Percentiles rank a stretch among this genome's conserved stretches.
Evolutionary conservation across 2,113 vertebrate genomes (phyloP).

Genomic region (Clarias gariepinus): DNA sequence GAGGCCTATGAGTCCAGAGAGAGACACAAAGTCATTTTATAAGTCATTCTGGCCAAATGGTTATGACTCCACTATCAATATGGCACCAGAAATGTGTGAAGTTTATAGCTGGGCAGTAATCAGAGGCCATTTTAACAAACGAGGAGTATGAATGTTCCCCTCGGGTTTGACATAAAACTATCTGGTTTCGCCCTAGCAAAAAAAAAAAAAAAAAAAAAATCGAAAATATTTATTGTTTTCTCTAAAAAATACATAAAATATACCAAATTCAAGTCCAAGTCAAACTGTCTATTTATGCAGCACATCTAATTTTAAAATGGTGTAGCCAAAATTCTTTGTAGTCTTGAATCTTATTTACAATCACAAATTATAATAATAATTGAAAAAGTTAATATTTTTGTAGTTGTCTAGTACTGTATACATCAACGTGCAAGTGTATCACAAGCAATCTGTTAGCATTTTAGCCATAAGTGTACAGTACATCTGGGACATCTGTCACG

Average conservation of each 20-base stretch:
- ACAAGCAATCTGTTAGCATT: background rate
- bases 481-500: background rate
- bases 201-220: background rate
- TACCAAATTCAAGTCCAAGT: background rate
- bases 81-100: background rate
- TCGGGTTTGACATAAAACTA: background rate
- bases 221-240: background rate
- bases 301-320: background rate
- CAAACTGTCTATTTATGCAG: background rate
- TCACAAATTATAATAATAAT: background rate
- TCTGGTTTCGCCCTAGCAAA: background rate
- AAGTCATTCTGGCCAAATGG: background rate
- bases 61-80: background rate
- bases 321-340: background rate
- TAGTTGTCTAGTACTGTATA: background rate
- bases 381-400: background rate
- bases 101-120: background rate
- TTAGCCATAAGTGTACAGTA: background rate
- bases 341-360: background rate
- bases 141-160: background rate
- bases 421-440: background rate
- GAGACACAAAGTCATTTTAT: slow-evolving; percentile 1
- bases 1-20: background rate
- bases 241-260: background rate
- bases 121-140: background rate